phyloP scores from a whole-genome alignment of 2,797 vertebrate species.

The Neomorphus geoffroyi region DNA sequence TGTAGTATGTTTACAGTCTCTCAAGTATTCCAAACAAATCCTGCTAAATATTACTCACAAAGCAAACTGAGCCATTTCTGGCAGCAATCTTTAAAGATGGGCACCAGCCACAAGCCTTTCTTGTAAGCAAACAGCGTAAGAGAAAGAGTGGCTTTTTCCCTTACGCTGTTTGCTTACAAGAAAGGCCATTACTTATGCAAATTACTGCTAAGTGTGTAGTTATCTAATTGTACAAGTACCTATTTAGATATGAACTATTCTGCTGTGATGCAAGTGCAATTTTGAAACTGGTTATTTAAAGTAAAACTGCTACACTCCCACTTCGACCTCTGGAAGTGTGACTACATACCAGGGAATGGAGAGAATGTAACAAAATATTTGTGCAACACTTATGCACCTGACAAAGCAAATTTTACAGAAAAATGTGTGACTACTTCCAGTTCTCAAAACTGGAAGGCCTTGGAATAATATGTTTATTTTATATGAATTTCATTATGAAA shows the following conservation, averaged over 20 bases:
- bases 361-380: conserved; percentile 4
- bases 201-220: not conserved
- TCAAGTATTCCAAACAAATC: conserved; percentile 58
- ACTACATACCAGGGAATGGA: not conserved
- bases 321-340: not conserved
- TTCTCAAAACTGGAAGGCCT: not conserved
- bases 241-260: not conserved
- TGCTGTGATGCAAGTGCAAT: not conserved
- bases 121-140: too few species aligned
- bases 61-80: not conserved
- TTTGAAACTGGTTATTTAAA: conserved; percentile 25
- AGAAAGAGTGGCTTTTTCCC: too few species aligned
- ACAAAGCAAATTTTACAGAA: conserved; percentile 17
- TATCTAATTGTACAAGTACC: not conserved
- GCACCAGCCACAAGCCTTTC: not conserved
- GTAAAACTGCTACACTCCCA: not conserved
- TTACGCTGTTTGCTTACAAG: not conserved
- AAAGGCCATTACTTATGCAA: not conserved
- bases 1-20: conserved; percentile 55
- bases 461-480: not conserved
- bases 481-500: not conserved
- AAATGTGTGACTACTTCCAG: not conserved
- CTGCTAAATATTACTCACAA: conserved; percentile 30
- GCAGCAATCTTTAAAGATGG: conserved; percentile 5
- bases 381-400: not conserved